Percentiles rank a stretch among this genome's conserved stretches.
Evolutionary conservation across 1,140 invertebrate genomes (phyloP).

Genomic region (Tetragonula clypearis): DNA sequence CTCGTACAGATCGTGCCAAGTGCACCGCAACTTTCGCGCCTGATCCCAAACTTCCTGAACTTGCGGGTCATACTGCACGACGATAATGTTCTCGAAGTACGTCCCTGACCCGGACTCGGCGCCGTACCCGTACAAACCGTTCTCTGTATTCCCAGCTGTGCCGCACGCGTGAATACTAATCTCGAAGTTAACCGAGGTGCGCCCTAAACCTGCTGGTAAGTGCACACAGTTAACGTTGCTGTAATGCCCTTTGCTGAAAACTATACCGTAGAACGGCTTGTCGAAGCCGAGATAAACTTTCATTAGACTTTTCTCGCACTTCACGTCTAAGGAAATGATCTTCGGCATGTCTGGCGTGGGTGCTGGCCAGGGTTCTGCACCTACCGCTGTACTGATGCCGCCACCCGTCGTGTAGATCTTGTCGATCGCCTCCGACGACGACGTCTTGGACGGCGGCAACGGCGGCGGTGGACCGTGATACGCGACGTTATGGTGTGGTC

Average conservation of each 20-base stretch:
- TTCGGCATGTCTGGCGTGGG: slow-evolving; percentile 93
- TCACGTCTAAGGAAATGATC: slow-evolving; percentile 94
- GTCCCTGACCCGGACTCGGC: slow-evolving; percentile 93
- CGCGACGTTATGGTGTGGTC: slow-evolving; percentile 82
- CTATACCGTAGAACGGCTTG: slow-evolving; percentile 96
- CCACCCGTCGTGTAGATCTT: slow-evolving; percentile 81
- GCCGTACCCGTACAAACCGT: slow-evolving; percentile 91
- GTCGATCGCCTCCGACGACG: slow-evolving; percentile 83
- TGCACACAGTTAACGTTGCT: slow-evolving; percentile 96
- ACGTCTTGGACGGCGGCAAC: slow-evolving; percentile 77
- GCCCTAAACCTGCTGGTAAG: slow-evolving; percentile 92
- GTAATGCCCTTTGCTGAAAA: slow-evolving; percentile 96
- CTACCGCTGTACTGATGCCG: slow-evolving; percentile 68
- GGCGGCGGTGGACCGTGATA: slow-evolving; percentile 88
- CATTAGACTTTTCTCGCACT: slow-evolving; percentile 97
- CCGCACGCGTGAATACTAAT: slow-evolving; percentile 95
- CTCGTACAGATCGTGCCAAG: slow-evolving; percentile 98
- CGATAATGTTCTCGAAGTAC: slow-evolving; percentile 97
- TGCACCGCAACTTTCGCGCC: slow-evolving; percentile 94
- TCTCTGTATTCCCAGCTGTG: slow-evolving; percentile 94
- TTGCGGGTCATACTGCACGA: slow-evolving; percentile 96
- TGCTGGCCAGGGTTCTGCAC: slow-evolving; percentile 89
- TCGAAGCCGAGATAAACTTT: slow-evolving; percentile 96
- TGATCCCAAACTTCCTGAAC: slow-evolving; percentile 99
- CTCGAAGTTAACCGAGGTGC: slow-evolving; percentile 93